Percentiles rank a stretch among this genome's conserved stretches.
phyloP scores from a whole-genome alignment of 2,888 invertebrate genomes.

The Xestia sexstrigata region DNA sequence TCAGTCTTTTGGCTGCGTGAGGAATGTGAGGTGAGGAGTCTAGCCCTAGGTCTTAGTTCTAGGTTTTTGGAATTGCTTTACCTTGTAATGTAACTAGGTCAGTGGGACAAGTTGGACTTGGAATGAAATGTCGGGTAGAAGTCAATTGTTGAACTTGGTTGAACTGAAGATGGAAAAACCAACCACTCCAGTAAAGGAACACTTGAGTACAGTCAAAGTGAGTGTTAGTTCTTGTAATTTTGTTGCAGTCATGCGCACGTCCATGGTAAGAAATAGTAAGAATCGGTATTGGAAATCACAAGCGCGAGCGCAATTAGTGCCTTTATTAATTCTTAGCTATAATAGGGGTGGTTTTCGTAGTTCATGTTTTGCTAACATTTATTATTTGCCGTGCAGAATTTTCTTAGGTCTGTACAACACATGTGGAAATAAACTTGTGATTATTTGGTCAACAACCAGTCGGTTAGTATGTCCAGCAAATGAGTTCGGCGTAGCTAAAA shows the following conservation, averaged over 20 bases:
- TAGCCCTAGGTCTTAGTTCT: no score
- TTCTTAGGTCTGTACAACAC: no score
- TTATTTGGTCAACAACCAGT: background rate
- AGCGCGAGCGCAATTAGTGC: no score
- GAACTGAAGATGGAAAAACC: background rate
- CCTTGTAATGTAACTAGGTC: background rate
- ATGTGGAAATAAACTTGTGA: background rate
- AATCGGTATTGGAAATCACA: background rate
- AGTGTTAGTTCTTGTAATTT: background rate
- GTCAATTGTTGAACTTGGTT: background rate
- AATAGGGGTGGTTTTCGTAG: background rate
- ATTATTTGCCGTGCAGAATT: no score
- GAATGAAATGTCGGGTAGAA: background rate
- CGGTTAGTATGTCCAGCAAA: background rate
- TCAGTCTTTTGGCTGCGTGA: background rate
- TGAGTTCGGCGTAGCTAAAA: background rate
- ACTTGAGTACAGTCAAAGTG: background rate
- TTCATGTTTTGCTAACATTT: background rate
- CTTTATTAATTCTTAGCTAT: no score
- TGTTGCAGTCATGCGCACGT: background rate
- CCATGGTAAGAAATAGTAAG: background rate
- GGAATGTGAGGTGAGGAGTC: no score
- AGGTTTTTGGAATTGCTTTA: background rate
- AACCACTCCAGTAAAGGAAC: background rate
- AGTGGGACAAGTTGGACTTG: no score